phyloP scores from a whole-genome alignment of 2,888 invertebrate species.

The Brachyopa scutellaris region DNA sequence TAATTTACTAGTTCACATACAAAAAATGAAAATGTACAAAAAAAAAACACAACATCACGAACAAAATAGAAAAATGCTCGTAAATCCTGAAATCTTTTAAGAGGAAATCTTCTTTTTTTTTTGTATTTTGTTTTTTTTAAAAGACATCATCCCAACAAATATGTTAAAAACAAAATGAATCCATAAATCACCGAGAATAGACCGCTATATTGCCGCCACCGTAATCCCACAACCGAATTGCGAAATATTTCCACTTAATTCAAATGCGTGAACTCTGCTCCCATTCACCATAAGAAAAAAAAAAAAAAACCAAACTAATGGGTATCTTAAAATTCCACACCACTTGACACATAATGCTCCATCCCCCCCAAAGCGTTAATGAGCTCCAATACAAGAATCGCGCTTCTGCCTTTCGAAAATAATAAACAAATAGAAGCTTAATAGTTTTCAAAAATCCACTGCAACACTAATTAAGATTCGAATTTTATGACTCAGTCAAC shows the following conservation, averaged over 20 bases:
- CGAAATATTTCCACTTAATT: conserved; percentile 72
- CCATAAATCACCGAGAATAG: conserved; percentile 59
- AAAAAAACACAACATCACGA: conserved; percentile 29
- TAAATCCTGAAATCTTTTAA: conserved; percentile 67
- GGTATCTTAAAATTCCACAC: conserved; percentile 67
- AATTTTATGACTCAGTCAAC: conserved; percentile 69
- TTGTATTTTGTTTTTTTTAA: conserved; percentile 9
- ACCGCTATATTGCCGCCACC: neutral
- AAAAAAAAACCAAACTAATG: conserved; percentile 40
- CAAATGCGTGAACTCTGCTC: conserved; percentile 69
- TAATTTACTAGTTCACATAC: conserved; percentile 52
- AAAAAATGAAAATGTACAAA: conserved; percentile 3
- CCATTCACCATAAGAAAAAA: conserved; percentile 50
- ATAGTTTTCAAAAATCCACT: conserved; percentile 56
- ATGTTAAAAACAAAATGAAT: conserved; percentile 69
- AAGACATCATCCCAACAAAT: conserved; percentile 59
- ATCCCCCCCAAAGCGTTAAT: conserved; percentile 47
- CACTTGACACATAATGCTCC: conserved; percentile 68
- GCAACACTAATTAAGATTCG: conserved; percentile 56
- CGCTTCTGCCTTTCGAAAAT: neutral
- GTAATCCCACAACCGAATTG: conserved; percentile 49
- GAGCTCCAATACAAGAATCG: neutral
- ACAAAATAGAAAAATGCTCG: conserved; percentile 48
- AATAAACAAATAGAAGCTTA: conserved; percentile 54
- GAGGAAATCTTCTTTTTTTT: conserved; percentile 13